These are phyloP conservation scores for Hirtodrosophila cameraria DNA, from an alignment of 2,888 invertebrate species.

Conservation along the genomic window DNA sequence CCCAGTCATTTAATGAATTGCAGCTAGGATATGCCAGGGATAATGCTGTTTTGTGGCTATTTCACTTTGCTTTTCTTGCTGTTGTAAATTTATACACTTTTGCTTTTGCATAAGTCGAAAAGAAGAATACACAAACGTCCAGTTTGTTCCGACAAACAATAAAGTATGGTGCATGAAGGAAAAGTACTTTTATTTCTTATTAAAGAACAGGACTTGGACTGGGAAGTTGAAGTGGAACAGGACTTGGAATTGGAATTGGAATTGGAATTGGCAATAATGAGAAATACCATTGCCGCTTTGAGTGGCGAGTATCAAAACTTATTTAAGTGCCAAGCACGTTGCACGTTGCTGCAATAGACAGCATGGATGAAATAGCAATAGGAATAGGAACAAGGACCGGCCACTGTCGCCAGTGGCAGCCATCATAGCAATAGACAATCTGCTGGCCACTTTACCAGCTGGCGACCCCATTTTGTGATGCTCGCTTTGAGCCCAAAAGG, in stretches of 20 bases:
- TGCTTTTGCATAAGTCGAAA: slow-evolving; percentile 30
- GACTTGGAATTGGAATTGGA: slow-evolving; percentile 34
- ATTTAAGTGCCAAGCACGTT: slow-evolving; percentile 80
- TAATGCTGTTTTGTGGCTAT: slow-evolving; percentile 45
- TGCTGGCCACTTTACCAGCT: slow-evolving; percentile 61
- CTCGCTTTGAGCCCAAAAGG: slow-evolving; percentile 43
- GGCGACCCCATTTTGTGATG: slow-evolving; percentile 64
- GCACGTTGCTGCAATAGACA: slow-evolving; percentile 62
- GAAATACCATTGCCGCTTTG: slow-evolving; percentile 47
- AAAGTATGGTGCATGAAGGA: slow-evolving; percentile 48
- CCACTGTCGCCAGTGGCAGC: slow-evolving; percentile 44
- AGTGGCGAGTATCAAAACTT: slow-evolving; percentile 68
- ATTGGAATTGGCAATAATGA: slow-evolving; percentile 39
- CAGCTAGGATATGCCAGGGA: slow-evolving; percentile 49
- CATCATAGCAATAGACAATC: slow-evolving; percentile 72
- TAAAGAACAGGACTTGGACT: slow-evolving; percentile 22
- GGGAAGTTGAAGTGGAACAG: slow-evolving; percentile 18
- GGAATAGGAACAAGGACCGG: slow-evolving; percentile 22
- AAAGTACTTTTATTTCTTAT: slow-evolving; percentile 52
- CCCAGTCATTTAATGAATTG: slow-evolving; percentile 71
- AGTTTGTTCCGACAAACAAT: slow-evolving; percentile 58
- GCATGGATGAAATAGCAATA: slow-evolving; percentile 25
- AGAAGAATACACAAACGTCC: slow-evolving; percentile 15
- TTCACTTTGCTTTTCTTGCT: slow-evolving; percentile 13
- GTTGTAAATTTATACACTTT: slow-evolving; percentile 60